A percentile compares a stretch with the other conserved stretches of the same genome.
Conservation (phyloP, 1,140 invertebrate genomes). For the Tetranychus urticae region DNA sequence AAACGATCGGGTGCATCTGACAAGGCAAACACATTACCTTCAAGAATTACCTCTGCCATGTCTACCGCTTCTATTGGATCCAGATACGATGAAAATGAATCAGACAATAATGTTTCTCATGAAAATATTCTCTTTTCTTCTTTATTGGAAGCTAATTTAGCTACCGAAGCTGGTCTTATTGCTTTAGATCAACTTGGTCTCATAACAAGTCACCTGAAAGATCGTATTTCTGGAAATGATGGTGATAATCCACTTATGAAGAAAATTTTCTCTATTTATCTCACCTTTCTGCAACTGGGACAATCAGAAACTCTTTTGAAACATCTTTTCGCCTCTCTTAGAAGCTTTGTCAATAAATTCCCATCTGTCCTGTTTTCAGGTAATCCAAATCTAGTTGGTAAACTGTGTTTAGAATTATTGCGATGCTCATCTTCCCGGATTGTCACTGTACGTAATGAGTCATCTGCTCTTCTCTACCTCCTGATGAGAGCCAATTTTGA, state of each 20-base stretch:
- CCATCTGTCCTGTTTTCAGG: constrained; percentile 45
- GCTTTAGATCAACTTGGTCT: constrained; percentile 59
- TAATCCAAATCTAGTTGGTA: constrained; percentile 54
- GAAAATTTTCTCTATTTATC: constrained; percentile 52
- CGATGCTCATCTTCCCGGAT: constrained; percentile 54
- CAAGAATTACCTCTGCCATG: constrained; percentile 24
- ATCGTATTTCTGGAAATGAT: constrained; percentile 32
- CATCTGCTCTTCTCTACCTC: constrained; percentile 65
- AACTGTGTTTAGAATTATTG: constrained; percentile 55
- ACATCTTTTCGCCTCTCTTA: constrained; percentile 66
- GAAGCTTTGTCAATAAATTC: constrained; percentile 75
- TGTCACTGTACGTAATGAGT: constrained; percentile 53
- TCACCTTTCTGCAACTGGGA: constrained; percentile 60
- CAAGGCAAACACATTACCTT: constrained; percentile 47
- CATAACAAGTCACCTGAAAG: constrained; percentile 53
- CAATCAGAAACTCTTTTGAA: constrained; percentile 70
- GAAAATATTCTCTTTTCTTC: constrained; percentile 26
- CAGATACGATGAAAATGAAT: background rate
- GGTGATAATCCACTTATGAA: constrained; percentile 48
- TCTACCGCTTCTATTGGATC: background rate
- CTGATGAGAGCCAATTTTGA: constrained; percentile 83
- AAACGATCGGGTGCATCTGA: constrained; percentile 18
- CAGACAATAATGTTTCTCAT: background rate
- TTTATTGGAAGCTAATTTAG: constrained; percentile 57
- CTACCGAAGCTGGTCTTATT: constrained; percentile 66